Evolutionary conservation across 2,888 invertebrate genomes (phyloP), one percentile per base, ranked within the genome.

Genomic region (Pseudococcus longispinus): DNA sequence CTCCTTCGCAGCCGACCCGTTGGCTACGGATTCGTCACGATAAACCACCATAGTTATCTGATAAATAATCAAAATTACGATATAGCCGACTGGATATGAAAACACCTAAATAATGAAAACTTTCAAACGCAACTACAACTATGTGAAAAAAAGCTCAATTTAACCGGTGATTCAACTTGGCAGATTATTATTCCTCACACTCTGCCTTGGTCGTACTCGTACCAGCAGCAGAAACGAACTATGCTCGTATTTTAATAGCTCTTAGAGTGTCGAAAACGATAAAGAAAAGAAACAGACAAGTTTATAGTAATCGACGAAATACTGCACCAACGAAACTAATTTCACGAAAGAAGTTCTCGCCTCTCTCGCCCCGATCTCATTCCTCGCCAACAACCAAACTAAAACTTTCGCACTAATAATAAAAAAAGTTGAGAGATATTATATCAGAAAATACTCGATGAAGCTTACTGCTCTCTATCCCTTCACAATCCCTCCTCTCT

Each of bases 31-130:
- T 88, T 92, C 92, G 87, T 93, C 93, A 29, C 94, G 94, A 91
- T 94, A 95, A 9, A 99, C 95, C 82, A 95, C 93, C 92, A 99
- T 93, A 90, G 94, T 95, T 89, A 98, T 93, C 95, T 96, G 42
- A 9, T 20, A 8, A 1, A 60, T 46, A 37, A 11, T 8, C 37
- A 60, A 32, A 37, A 29, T 15, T 9, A 26, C 42, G 26, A 60
- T 70, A 29, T 20, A 15, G 55, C 20, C 0, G 13, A 77, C 37
- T 37, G 9, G n/a, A 42, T 37, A n/a, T 23, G 9, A 23, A 23
- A 60, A 60, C 23, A 60, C 20, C 5, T 60, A 60, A 60, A 60
- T 60, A 60, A 60, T 23, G 23, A 60, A 60, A 23, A 60, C 23
- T 60, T 55, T 55, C 55, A n/a, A n/a, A 60, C 8, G n/a, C 60